Percentiles rank a stretch among this genome's conserved stretches.
phyloP scores from a whole-genome alignment of 2,888 invertebrate genomes.

The Laothoe populi region DNA sequence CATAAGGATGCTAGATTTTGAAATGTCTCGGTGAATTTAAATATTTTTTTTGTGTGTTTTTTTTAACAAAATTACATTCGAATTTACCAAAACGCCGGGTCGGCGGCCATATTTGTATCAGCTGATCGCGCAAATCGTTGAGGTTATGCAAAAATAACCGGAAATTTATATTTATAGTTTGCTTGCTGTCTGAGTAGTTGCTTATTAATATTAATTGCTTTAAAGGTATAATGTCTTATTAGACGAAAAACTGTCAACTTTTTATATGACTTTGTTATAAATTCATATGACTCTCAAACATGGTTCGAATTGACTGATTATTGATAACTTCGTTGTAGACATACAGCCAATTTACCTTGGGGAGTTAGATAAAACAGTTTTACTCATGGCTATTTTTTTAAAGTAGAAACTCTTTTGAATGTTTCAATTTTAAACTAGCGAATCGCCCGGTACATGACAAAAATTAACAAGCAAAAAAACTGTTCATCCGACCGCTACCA shows the following conservation, averaged over 20 bases:
- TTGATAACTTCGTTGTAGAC: too few relatives aligned
- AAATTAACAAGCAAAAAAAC: too few relatives aligned
- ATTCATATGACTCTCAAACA: too few relatives aligned
- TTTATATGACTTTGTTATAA: too few relatives aligned
- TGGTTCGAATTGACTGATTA: too few relatives aligned
- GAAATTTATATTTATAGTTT: not conserved
- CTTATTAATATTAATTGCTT: not conserved
- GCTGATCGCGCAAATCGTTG: constrained; percentile 16
- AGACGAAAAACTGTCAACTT: not conserved
- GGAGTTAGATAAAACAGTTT: too few relatives aligned
- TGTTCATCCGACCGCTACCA: too few relatives aligned
- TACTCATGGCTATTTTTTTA: too few relatives aligned
- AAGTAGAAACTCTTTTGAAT: too few relatives aligned
- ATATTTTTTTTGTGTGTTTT: not conserved
- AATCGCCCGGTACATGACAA: too few relatives aligned
- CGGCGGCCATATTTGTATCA: constrained; percentile 16
- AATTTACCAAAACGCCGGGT: constrained; percentile 4
- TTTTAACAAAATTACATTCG: not conserved
- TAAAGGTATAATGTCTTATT: not conserved
- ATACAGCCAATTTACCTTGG: too few relatives aligned
- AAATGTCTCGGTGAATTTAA: not conserved
- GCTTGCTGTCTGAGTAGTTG: not conserved
- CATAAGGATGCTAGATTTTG: not conserved
- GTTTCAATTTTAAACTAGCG: too few relatives aligned
- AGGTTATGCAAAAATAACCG: constrained; percentile 18